Base-by-base conservation (phyloP, 2,888 invertebrate species). In the Leptopilina syphax region DNA sequence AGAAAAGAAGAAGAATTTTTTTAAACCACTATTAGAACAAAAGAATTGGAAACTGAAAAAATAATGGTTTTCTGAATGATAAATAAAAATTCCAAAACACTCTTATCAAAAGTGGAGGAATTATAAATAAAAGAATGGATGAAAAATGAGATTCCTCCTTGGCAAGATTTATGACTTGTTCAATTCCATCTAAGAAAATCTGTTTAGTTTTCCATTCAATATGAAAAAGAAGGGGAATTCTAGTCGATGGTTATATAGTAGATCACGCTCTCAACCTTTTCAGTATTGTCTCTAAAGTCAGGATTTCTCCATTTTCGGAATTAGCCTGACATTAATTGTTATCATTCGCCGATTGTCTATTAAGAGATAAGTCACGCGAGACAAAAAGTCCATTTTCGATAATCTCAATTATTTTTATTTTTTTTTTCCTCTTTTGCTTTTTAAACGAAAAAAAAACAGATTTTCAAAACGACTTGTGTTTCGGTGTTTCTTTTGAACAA, bases 221-320 rank as follows among this genome's bases (percentile, higher is more conserved):
- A 50, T 82, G 79, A 60, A 79, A 77, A 83, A 84, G 85, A 85
- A 86, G 85, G 86, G 84, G 80, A 85, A 84, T 85, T 85, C 87
- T 84, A 85, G 85, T 82, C 87, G 86, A 86, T 86, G 88, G 87
- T 86, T 91, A 92, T 92, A 92, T 90, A 91, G 89, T 86, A 83
- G 83, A 87, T 85, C 86, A 86, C 86, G 80, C 87, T 86, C 83
- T 86, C 86, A 86, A 85, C 83, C 87, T 86, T 88, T 89, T 85
- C 92, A 92, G 91, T 92, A 86, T 87, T 85, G 87, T 86, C 84
- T 87, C 86, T 83, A 86, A 83, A 84, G 86, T 86, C 87, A 83
- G 85, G 88, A 90, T 88, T 90, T 87, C 80, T 85, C 84, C 81
- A 79, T 76, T 82, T 83, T 79, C 81, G 80, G 78, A 83, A 84